Conservation (phyloP, 2,113 vertebrate genomes). For the Lepus americanus region DNA sequence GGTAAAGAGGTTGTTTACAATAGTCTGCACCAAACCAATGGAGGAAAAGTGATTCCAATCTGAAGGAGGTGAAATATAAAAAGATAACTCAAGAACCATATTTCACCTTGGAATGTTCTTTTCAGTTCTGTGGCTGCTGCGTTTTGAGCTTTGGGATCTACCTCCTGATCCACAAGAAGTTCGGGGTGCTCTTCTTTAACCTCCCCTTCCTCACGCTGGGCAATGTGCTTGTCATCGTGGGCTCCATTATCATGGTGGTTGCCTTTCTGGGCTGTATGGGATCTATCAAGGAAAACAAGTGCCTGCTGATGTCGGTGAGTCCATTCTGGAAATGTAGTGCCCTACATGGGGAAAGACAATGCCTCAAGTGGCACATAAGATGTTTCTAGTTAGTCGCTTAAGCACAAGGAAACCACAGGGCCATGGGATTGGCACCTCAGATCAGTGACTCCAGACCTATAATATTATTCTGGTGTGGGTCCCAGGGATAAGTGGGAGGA, state of each 20-base stretch:
- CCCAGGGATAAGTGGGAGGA: not conserved
- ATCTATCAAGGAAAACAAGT: constrained; percentile 94
- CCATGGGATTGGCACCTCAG: not conserved
- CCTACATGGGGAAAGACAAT: not conserved
- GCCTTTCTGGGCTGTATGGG: constrained; percentile 94
- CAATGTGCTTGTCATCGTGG: constrained; percentile 89
- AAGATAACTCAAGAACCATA: not conserved
- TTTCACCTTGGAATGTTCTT: not conserved
- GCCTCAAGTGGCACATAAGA: not conserved
- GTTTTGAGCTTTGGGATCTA: constrained; percentile 89
- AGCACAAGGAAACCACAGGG: not conserved
- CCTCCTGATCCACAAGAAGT: constrained; percentile 83
- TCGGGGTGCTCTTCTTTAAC: constrained; percentile 83
- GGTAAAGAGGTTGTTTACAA: not conserved
- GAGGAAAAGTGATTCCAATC: not conserved
- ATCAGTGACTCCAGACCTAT: not conserved
- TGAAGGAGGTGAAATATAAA: not conserved
- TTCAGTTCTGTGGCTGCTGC: constrained; percentile 89
- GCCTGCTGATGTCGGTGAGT: constrained; percentile 91
- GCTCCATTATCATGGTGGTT: constrained; percentile 92
- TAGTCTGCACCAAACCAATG: not conserved
- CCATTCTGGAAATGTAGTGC: not conserved
- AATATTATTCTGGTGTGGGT: not conserved
- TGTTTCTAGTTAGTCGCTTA: not conserved
- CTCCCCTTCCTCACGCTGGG: constrained; percentile 85